Evolutionary conservation across 2,113 vertebrate genomes (phyloP).

Genomic region (Meriones unguiculatus): DNA sequence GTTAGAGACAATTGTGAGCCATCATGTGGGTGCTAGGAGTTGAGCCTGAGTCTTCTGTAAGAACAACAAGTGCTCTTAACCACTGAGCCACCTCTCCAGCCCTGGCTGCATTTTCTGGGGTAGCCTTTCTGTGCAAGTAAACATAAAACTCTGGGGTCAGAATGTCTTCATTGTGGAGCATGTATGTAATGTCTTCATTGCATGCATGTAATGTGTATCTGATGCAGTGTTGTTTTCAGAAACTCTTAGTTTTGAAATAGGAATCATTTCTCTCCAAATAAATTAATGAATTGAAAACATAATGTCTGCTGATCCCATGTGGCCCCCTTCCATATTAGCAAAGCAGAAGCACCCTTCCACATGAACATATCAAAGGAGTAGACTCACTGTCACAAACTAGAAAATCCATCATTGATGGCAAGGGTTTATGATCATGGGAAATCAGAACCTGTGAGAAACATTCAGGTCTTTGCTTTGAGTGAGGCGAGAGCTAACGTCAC

Average conservation of each 20-base stretch:
- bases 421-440: not conserved
- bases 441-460: not conserved
- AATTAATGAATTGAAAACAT: not conserved
- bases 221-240: not conserved
- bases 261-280: not conserved
- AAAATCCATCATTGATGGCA: not conserved
- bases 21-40: not conserved
- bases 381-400: not conserved
- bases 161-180: not conserved
- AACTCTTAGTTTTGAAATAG: not conserved
- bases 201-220: not conserved
- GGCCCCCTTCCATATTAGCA: not conserved
- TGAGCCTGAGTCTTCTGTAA: not conserved
- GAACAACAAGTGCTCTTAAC: not conserved
- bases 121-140: not conserved
- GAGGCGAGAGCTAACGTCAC: not conserved
- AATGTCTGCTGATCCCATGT: not conserved
- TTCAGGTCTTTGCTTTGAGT: not conserved
- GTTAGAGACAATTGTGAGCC: not conserved
- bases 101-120: not conserved
- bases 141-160: not conserved
- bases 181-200: not conserved
- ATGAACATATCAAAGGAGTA: not conserved
- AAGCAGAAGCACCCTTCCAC: not conserved
- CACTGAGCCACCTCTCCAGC: not conserved